Evolutionary conservation across 2,797 vertebrate species (phyloP), one percentile per base, ranked within the genome.

Genomic region (Peromyscus aztecus): DNA sequence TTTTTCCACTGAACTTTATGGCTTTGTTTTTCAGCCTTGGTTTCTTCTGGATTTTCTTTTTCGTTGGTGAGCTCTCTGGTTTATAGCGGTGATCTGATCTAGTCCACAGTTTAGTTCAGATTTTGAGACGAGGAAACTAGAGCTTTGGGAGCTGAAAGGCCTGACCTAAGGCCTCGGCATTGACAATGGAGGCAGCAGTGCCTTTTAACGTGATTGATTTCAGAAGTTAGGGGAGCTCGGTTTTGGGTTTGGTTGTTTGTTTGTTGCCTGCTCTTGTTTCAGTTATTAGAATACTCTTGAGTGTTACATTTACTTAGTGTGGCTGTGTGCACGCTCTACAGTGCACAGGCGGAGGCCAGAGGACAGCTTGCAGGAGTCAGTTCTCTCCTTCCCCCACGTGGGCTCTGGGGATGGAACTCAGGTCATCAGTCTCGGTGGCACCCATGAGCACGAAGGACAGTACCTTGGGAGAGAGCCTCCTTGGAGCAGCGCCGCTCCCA

Each of bases 31-130:
- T 89, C 96, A 76, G 57, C 73, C 19, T 61, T 91, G 43, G 34
- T 88, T 80, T 95, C 63, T 88, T 93, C 21, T 65, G 37, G 24
- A 43, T n/a, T 87, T 63, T 90, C 52, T 86, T 90, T 91, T 61
- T 29, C 13, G 37, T 55, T 80, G 46, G 29, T 81, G 57, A 65
- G 34, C 9, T 59, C 46, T 34, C 75, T 80, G n/a, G 59, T 63
- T 49, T 76, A 92, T 77, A 82, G 52, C 86, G n/a, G 21, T 27
- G 52, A 8, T 61, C 81, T 80, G 88, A 81, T 73, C 52, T 77
- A 86, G 46, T 46, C 40, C 37, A 71, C 43, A n/a, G 6, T 95
- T 86, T 23, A 76, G 29, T 94, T 94, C 27, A 3, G 7, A 77
- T 85, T 89, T 95, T n/a, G 12, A 92, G 23, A 10, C 57, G 29